These are phyloP conservation scores for Euzophera pinguis DNA, from an alignment of 2,888 invertebrate species.

Conservation along the genomic window DNA sequence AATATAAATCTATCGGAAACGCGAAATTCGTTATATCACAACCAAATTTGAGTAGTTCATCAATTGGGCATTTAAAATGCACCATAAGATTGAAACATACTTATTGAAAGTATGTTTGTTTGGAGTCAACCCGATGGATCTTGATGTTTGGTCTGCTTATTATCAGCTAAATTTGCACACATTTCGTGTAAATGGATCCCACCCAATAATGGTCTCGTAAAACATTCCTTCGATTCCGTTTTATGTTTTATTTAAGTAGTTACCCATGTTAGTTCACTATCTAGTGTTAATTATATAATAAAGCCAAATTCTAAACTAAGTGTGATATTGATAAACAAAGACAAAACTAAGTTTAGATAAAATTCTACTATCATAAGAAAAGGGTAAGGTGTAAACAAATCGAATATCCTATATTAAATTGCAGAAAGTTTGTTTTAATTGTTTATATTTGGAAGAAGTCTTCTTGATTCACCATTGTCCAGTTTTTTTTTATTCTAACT, in stretches of 20 bases:
- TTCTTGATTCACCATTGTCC: no score
- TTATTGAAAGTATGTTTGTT: constrained; percentile 40
- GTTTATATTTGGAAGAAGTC: no score
- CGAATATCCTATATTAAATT: neutral
- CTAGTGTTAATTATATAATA: constrained; percentile 37
- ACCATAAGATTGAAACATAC: constrained; percentile 67
- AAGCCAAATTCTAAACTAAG: constrained; percentile 66
- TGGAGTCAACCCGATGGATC: neutral
- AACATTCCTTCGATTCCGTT: constrained; percentile 56
- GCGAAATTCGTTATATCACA: constrained; percentile 66
- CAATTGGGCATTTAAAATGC: constrained; percentile 62
- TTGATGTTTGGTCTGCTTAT: constrained; percentile 13
- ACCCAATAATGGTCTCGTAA: constrained; percentile 46
- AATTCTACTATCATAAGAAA: neutral
- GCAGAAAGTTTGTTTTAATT: no score
- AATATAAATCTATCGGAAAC: constrained; percentile 62
- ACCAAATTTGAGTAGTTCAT: constrained; percentile 44
- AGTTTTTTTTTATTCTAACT: no score
- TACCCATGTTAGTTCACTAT: constrained; percentile 57
- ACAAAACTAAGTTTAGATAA: constrained; percentile 31
- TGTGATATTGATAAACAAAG: constrained; percentile 63
- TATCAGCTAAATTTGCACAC: constrained; percentile 26
- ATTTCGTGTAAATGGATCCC: constrained; percentile 35
- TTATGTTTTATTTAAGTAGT: constrained; percentile 47
- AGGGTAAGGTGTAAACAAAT: constrained; percentile 16